phyloP scores from a whole-genome alignment of 2,113 vertebrate species.

The Petrocephalus zakoni region DNA sequence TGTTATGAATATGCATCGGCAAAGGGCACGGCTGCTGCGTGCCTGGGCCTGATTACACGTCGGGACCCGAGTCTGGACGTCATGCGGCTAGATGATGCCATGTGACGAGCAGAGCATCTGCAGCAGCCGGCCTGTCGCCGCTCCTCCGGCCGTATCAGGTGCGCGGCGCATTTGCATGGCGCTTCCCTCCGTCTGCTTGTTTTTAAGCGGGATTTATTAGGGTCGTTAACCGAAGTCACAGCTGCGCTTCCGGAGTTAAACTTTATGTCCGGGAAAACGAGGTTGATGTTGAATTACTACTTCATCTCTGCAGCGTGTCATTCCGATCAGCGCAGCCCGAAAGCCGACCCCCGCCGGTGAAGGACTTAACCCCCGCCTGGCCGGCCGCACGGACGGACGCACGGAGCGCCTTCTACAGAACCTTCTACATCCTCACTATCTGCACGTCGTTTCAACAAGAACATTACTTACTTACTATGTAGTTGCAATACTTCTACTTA shows the following conservation, averaged over 20 bases:
- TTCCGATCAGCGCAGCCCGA: slow-evolving; percentile 1
- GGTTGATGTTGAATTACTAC: slow-evolving; percentile 24
- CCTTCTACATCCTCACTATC: neutral
- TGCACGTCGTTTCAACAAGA: neutral
- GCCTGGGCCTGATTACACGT: neutral
- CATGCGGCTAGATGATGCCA: neutral
- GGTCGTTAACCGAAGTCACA: slow-evolving; percentile 21
- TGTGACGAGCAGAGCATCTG: neutral
- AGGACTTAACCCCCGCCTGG: slow-evolving; percentile 6
- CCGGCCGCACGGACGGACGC: neutral
- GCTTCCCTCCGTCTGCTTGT: neutral
- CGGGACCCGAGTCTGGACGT: neutral
- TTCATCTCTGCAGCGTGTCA: slow-evolving; percentile 8
- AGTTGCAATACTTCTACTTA: neutral
- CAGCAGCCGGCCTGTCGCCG: neutral
- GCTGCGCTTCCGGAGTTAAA: slow-evolving; percentile 22
- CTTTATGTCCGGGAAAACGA: slow-evolving; percentile 24
- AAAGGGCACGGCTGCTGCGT: neutral
- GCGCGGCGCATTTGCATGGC: slow-evolving; percentile 14
- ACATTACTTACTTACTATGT: neutral
- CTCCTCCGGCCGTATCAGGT: slow-evolving; percentile 17
- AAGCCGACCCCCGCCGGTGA: neutral
- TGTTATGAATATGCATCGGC: neutral
- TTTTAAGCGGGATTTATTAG: slow-evolving; percentile 25
- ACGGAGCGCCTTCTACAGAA: no score